Percentiles rank a stretch among this genome's conserved stretches.
Evolutionary conservation across 2,797 vertebrate genomes (phyloP).

Genomic region (Muscicapa comitata): DNA sequence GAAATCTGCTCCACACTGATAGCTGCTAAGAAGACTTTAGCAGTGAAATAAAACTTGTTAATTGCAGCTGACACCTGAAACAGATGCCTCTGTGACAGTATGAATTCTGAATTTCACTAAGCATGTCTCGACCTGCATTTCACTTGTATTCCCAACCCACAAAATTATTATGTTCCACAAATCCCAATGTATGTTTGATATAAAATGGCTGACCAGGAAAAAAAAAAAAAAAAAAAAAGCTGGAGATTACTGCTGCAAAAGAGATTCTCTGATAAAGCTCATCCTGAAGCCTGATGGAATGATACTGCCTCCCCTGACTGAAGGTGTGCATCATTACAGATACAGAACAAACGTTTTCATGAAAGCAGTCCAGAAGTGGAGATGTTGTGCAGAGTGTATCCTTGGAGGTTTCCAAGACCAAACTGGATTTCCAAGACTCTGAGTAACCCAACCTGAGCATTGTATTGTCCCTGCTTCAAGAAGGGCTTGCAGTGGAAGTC

Average conservation of each 20-base stretch:
- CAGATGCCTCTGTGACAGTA: neutral
- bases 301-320: neutral
- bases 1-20: neutral
- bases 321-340: neutral
- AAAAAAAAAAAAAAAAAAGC: accelerated
- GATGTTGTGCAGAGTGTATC: neutral
- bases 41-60: neutral
- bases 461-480: neutral
- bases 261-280: neutral
- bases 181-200: neutral
- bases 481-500: neutral
- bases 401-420: neutral
- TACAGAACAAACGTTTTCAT: accelerated
- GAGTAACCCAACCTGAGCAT: neutral
- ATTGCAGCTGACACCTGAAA: neutral
- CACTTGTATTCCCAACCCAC: neutral
- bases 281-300: neutral
- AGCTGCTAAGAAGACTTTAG: neutral
- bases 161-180: neutral
- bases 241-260: neutral
- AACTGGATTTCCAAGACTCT: neutral
- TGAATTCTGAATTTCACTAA: neutral
- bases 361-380: neutral
- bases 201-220: neutral
- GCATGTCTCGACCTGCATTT: neutral